A percentile compares a stretch with the other conserved stretches of the same genome.
These are phyloP conservation scores for Oceanodroma leucorhoa DNA, from an alignment of 2,797 vertebrate species.

Conservation along the genomic window DNA sequence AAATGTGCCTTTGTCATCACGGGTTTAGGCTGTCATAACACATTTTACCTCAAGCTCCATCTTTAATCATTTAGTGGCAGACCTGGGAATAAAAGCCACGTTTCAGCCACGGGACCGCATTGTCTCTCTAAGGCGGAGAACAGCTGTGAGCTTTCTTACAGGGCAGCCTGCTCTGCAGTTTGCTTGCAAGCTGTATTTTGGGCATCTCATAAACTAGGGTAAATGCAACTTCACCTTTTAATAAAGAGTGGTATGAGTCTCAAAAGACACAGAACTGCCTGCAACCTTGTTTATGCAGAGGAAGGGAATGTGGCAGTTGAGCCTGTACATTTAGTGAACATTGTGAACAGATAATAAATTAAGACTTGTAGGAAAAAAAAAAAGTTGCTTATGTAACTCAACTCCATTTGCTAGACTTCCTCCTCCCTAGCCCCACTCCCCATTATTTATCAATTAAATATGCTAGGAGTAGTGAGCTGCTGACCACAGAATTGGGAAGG, in stretches of 20 bases:
- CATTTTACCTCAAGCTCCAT: not conserved
- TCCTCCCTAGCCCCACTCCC: not conserved
- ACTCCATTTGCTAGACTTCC: not conserved
- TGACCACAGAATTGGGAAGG: not conserved
- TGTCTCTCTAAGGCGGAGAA: not conserved
- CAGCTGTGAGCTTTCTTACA: not conserved
- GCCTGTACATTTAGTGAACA: not conserved
- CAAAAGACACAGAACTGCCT: not conserved
- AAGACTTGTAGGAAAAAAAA: not conserved
- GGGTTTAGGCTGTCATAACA: not conserved
- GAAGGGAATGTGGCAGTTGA: not conserved
- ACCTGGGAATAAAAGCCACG: not conserved
- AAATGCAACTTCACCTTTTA: not conserved
- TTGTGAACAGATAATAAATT: not conserved
- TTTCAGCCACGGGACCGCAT: not conserved
- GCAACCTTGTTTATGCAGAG: not conserved
- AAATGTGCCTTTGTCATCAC: not conserved
- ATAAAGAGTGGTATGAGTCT: not conserved
- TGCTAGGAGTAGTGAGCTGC: not conserved
- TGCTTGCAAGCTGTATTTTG: not conserved
- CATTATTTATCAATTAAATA: constrained; percentile 44
- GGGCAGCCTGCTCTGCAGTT: not conserved
- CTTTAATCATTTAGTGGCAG: constrained; percentile 9
- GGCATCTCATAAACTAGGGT: not conserved
- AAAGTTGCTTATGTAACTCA: not conserved